Percentiles rank a stretch among this genome's conserved stretches.
phyloP scores from a whole-genome alignment of 2,888 invertebrate species.

The Ferrisia virgata region DNA sequence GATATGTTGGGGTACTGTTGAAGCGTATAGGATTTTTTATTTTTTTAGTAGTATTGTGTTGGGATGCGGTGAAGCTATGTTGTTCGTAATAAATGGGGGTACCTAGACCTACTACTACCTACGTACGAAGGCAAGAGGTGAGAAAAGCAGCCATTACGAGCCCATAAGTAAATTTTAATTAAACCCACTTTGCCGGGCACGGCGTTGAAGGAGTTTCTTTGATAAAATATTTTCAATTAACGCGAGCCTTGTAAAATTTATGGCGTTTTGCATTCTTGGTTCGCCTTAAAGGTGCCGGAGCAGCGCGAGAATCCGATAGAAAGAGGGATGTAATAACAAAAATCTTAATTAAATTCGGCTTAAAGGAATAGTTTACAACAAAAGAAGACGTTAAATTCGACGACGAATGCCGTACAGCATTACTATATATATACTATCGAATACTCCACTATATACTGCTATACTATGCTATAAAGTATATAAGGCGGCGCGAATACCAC shows the following conservation, averaged over 20 bases:
- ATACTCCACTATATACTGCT: too few species aligned
- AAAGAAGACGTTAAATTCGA: constrained; percentile 44
- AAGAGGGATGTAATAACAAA: constrained; percentile 42
- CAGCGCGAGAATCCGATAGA: constrained; percentile 33
- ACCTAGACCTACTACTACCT: too few species aligned
- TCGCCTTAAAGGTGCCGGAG: constrained; percentile 31
- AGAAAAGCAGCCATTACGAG: constrained; percentile 19
- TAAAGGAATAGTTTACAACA: constrained; percentile 47
- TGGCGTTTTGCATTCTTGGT: constrained; percentile 42
- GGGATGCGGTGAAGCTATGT: too few species aligned
- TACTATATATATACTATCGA: not conserved
- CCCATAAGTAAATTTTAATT: constrained; percentile 41
- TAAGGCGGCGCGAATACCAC: not conserved
- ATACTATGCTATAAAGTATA: not conserved
- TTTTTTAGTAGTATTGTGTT: too few species aligned
- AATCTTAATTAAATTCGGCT: constrained; percentile 47
- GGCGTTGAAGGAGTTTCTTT: constrained; percentile 30
- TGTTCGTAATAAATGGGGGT: too few species aligned
- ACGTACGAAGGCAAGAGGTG: not conserved
- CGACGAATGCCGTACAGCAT: constrained; percentile 24
- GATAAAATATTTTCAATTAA: constrained; percentile 46
- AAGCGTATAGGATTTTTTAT: not conserved
- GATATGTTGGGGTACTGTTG: not conserved
- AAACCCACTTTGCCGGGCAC: constrained; percentile 22
- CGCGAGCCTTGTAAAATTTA: constrained; percentile 43